Conservation (phyloP, 2,113 vertebrate species). For the Hassar affinis region DNA sequence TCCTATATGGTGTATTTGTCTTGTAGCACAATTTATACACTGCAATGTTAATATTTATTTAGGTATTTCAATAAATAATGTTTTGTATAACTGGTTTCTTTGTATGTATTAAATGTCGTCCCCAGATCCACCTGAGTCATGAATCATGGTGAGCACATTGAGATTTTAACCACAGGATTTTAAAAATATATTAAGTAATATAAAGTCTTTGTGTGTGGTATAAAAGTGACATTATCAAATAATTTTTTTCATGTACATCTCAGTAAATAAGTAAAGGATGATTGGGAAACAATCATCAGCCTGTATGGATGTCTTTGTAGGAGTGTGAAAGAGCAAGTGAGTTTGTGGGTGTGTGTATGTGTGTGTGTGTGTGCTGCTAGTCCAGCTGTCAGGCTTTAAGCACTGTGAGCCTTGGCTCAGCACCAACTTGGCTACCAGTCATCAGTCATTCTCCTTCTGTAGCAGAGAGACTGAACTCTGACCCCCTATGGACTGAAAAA, state of each 20-base stretch:
- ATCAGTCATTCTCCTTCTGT: constrained; percentile 28
- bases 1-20: constrained; percentile 27
- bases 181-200: no score
- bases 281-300: background rate
- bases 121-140: background rate
- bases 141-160: background rate
- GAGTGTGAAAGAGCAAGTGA: background rate
- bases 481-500: constrained; percentile 21
- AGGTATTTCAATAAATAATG: constrained; percentile 38
- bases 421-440: constrained; percentile 17
- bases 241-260: background rate
- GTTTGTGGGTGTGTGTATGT: constrained; percentile 36
- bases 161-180: background rate
- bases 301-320: constrained; percentile 9
- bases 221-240: background rate
- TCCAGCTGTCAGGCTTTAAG: constrained; percentile 7
- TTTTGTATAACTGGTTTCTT: constrained; percentile 30
- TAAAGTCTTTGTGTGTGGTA: background rate
- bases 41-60: constrained; percentile 33
- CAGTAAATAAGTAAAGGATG: constrained; percentile 25
- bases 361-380: constrained; percentile 9
- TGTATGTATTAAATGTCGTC: constrained; percentile 11
- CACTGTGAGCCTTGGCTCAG: constrained; percentile 1
- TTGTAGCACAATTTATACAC: constrained; percentile 34
- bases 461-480: constrained; percentile 27